Conservation (phyloP, 2,797 vertebrate genomes). For the Sebastes baramenuke region DNA sequence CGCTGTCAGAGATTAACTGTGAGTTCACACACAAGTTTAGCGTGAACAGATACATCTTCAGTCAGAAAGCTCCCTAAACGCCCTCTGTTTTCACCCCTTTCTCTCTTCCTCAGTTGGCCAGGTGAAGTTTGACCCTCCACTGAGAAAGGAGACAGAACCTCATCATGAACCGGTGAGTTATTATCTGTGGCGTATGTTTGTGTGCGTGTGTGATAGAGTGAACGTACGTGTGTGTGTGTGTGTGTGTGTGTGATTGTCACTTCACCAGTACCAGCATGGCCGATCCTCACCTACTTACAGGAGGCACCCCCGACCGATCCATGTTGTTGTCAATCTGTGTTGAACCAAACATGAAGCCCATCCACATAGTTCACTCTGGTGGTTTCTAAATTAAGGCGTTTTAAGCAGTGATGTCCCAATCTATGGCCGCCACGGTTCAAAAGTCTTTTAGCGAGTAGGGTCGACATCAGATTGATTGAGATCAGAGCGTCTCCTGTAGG, state of each 20-base stretch:
- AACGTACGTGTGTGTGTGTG: not conserved
- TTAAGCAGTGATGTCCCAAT: not conserved
- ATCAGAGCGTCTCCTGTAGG: not conserved
- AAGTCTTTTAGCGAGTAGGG: not conserved
- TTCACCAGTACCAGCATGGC: conserved; percentile 52
- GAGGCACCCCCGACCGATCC: conserved; percentile 24
- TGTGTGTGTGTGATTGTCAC: conserved; percentile 14
- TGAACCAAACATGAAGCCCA: conserved; percentile 19
- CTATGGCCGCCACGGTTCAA: not conserved
- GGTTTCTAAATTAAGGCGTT: not conserved
- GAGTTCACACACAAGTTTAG: conserved; percentile 69
- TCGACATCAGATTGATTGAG: not conserved
- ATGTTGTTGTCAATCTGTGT: not conserved
- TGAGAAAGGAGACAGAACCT: conserved; percentile 95
- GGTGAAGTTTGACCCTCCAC: conserved; percentile 95
- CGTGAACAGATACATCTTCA: not conserved
- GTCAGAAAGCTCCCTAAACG: not conserved
- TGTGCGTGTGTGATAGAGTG: not conserved
- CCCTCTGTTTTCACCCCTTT: not conserved
- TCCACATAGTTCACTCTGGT: conserved; percentile 2
- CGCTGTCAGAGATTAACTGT: conserved; percentile 98
- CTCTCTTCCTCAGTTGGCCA: conserved; percentile 87
- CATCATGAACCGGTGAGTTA: conserved; percentile 95
- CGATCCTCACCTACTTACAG: conserved; percentile 44
- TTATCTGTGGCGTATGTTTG: not conserved